Conservation (phyloP, 2,113 vertebrate genomes). For the Stegastes partitus region DNA sequence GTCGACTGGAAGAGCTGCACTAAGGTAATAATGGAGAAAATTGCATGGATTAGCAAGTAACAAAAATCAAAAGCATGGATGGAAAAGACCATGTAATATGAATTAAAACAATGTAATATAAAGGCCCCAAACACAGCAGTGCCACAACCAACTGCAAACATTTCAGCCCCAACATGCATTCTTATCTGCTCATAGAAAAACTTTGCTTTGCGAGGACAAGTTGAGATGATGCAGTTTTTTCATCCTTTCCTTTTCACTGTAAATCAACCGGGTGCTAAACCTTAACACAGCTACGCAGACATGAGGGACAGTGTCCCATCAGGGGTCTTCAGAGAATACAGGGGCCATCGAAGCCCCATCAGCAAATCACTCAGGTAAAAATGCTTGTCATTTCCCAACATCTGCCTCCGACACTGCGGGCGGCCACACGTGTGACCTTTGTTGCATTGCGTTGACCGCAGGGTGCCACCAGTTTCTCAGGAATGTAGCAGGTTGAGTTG, state of each 20-base stretch:
- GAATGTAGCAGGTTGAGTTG: conserved; percentile 1
- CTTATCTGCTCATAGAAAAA: neutral
- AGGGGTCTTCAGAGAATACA: conserved; percentile 26
- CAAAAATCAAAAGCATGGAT: neutral
- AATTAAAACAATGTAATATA: neutral
- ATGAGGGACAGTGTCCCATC: conserved; percentile 28
- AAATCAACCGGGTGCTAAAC: conserved; percentile 56
- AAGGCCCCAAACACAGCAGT: no score
- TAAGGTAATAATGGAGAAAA: neutral
- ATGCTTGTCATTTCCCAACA: conserved; percentile 69
- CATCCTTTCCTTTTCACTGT: conserved; percentile 12
- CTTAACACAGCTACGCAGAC: conserved; percentile 43
- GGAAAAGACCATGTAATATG: neutral
- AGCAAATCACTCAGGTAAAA: conserved; percentile 76
- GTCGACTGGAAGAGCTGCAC: neutral
- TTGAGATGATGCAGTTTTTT: conserved; percentile 26
- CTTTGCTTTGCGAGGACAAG: conserved; percentile 10
- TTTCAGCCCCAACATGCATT: neutral
- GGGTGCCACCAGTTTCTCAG: conserved; percentile 26
- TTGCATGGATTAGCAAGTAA: neutral
- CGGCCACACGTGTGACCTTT: conserved; percentile 33
- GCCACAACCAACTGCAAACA: neutral
- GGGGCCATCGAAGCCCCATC: conserved; percentile 13
- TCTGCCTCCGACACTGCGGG: conserved; percentile 50
- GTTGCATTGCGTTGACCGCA: conserved; percentile 28